A percentile compares a stretch with the other conserved stretches of the same genome.
Conservation (phyloP, 2,797 vertebrate species). For the Falco rusticolus region DNA sequence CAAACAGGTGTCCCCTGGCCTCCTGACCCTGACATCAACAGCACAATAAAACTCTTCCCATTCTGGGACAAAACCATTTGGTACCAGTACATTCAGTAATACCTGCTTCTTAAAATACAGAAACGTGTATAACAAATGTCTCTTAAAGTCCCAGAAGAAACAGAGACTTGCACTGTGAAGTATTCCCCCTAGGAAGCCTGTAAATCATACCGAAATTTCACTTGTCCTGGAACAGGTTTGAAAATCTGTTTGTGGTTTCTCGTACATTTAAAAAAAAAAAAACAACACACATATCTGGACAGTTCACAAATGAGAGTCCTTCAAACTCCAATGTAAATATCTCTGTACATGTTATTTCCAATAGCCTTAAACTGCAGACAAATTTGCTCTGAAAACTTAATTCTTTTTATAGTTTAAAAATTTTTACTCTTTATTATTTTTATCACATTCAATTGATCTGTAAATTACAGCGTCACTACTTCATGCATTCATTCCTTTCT, state of each 20-base stretch:
- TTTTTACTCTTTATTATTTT: neutral
- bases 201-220: slow-evolving; percentile 67
- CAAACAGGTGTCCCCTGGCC: slow-evolving; percentile 70
- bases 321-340: neutral
- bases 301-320: slow-evolving; percentile 36
- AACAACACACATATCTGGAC: slow-evolving; percentile 34
- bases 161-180: slow-evolving; percentile 39
- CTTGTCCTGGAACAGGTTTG: slow-evolving; percentile 65
- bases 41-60: slow-evolving; percentile 42
- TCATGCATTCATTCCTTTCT: neutral
- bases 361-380: neutral
- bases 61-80: slow-evolving; percentile 34
- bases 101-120: slow-evolving; percentile 43
- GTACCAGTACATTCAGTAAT: slow-evolving; percentile 27
- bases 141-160: slow-evolving; percentile 54
- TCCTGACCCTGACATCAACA: slow-evolving; percentile 58
- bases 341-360: neutral
- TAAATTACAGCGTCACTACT: neutral
- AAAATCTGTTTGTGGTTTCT: slow-evolving; percentile 72
- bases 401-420: neutral
- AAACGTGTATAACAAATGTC: slow-evolving; percentile 60
- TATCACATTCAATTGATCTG: neutral
- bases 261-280: neutral
- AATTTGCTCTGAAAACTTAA: slow-evolving; percentile 21
- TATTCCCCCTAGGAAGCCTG: slow-evolving; percentile 58